phyloP scores from a whole-genome alignment of 2,113 vertebrate species.

The Anhinga anhinga region DNA sequence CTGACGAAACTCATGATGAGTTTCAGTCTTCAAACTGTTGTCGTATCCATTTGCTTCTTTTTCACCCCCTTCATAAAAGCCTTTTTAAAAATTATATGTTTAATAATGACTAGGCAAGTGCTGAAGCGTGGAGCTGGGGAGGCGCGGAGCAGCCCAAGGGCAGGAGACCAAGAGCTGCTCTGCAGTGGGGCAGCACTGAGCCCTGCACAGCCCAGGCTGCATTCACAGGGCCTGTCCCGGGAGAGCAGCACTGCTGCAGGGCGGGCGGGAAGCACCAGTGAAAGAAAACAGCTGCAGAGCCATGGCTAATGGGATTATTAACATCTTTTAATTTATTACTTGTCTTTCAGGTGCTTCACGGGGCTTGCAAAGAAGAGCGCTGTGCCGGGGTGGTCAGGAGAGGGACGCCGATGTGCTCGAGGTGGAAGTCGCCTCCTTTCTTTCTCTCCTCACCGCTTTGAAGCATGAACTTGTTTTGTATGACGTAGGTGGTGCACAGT shows the following conservation, averaged over 20 bases:
- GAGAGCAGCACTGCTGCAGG: background rate
- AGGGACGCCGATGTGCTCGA: accelerated
- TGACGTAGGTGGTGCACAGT: accelerated
- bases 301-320: background rate
- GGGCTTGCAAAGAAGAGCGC: background rate
- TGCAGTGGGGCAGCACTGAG: too few relatives aligned
- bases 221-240: background rate
- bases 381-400: background rate
- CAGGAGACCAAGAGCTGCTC: background rate
- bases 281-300: background rate
- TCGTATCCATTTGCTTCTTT: background rate
- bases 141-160: background rate
- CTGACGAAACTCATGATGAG: background rate
- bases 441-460: background rate
- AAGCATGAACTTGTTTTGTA: accelerated
- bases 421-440: background rate
- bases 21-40: background rate
- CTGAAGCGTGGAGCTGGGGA: background rate
- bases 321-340: too few relatives aligned
- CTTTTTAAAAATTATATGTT: background rate
- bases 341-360: background rate
- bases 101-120: background rate
- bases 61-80: background rate
- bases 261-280: background rate
- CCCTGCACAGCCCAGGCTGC: background rate